Conservation (phyloP, 2,888 invertebrate species). For the Drosophila mettleri region DNA sequence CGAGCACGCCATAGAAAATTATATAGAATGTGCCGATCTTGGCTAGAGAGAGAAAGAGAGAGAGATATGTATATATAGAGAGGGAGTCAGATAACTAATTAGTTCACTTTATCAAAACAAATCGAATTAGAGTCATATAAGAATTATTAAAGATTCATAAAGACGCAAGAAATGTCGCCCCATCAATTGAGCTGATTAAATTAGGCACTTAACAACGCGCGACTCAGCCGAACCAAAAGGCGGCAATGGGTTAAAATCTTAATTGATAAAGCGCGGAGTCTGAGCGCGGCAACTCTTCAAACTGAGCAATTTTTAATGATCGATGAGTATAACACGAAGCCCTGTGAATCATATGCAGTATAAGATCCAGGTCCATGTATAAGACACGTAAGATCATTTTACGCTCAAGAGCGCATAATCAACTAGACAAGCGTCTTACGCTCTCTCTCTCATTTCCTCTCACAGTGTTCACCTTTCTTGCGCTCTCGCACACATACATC, state of each 20-base stretch:
- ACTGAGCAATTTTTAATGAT: slow-evolving; percentile 15
- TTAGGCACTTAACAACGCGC: slow-evolving; percentile 59
- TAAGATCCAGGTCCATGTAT: slow-evolving; percentile 4
- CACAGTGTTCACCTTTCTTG: slow-evolving; percentile 25
- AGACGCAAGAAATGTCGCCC: slow-evolving; percentile 16
- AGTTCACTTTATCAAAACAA: slow-evolving; percentile 29
- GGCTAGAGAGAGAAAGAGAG: slow-evolving; percentile 86
- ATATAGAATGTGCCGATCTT: slow-evolving; percentile 98
- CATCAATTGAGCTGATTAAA: slow-evolving; percentile 69
- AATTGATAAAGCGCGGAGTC: slow-evolving; percentile 49
- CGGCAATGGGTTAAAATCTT: slow-evolving; percentile 66
- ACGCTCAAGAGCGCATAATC: slow-evolving; percentile 15
- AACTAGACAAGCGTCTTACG: background rate
- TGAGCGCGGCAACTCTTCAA: slow-evolving; percentile 10
- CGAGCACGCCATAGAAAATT: slow-evolving; percentile 95
- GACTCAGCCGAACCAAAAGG: slow-evolving; percentile 36
- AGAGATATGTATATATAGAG: no score
- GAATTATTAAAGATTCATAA: slow-evolving; percentile 25
- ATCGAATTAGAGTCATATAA: slow-evolving; percentile 28
- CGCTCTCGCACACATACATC: slow-evolving; percentile 9
- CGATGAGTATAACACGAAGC: slow-evolving; percentile 5
- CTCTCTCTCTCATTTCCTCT: slow-evolving; percentile 4
- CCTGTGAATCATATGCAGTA: slow-evolving; percentile 24
- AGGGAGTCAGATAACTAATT: slow-evolving; percentile 16
- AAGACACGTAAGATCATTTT: slow-evolving; percentile 27